Conservation (phyloP, 53 echinoderm and acorn worm species). For the Arbacia lixula region DNA sequence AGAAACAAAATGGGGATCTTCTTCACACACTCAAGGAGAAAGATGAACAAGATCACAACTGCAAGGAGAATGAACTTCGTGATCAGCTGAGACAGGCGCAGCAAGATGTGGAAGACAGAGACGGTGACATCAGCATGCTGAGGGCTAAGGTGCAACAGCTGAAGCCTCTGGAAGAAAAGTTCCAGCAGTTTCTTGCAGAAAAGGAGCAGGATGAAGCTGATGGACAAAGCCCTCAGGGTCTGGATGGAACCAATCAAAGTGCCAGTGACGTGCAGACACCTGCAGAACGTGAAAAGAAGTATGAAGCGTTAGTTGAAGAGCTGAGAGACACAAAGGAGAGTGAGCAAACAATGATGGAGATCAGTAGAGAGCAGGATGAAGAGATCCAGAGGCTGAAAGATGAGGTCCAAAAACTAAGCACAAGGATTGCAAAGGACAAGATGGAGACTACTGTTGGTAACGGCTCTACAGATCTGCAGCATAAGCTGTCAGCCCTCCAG, state of each 20-base stretch:
- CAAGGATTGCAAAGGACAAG: slow-evolving; percentile 7
- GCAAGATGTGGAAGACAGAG: slow-evolving; percentile 41
- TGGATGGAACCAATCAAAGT: neutral
- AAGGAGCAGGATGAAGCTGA: slow-evolving; percentile 42
- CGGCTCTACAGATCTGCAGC: neutral
- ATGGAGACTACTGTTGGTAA: neutral
- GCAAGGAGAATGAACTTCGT: slow-evolving; percentile 13
- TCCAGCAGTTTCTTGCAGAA: slow-evolving; percentile 40
- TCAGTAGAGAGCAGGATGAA: slow-evolving; percentile 36
- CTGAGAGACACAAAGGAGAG: slow-evolving; percentile 45
- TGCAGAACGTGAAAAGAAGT: slow-evolving; percentile 6
- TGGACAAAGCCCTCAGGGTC: neutral
- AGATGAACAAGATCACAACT: neutral
- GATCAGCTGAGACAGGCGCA: slow-evolving; percentile 39
- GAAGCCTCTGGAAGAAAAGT: slow-evolving; percentile 15
- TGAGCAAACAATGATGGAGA: slow-evolving; percentile 40
- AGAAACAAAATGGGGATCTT: slow-evolving; percentile 53
- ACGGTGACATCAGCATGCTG: slow-evolving; percentile 2
- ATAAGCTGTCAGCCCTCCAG: slow-evolving; percentile 7
- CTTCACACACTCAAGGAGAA: slow-evolving; percentile 3
- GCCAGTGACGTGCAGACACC: neutral
- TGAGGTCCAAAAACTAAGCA: neutral
- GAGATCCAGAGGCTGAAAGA: slow-evolving; percentile 46
- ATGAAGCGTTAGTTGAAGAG: slow-evolving; percentile 26
- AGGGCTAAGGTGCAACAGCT: slow-evolving; percentile 7